A percentile compares a stretch with the other conserved stretches of the same genome.
Conservation (phyloP, 2,888 invertebrate genomes). For the Mesorhabditis spiculigera region DNA sequence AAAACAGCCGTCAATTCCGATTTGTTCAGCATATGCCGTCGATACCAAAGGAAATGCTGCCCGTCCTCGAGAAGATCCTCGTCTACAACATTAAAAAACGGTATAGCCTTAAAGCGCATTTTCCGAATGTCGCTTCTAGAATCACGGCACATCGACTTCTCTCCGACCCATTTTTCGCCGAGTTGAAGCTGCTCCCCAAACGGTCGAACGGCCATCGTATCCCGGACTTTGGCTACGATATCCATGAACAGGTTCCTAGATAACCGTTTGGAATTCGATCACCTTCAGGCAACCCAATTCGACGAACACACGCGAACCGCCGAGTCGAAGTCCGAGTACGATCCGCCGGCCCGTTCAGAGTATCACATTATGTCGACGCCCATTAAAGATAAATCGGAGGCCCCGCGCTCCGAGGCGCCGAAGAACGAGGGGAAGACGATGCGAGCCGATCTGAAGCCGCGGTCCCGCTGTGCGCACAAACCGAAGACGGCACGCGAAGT, state of each 20-base stretch:
- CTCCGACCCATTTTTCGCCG: not conserved
- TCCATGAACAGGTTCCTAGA: not conserved
- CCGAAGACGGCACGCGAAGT: too few species aligned
- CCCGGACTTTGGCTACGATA: not conserved
- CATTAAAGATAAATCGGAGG: too few species aligned
- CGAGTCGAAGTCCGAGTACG: too few species aligned
- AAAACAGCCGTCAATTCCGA: not conserved
- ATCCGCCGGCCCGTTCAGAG: too few species aligned
- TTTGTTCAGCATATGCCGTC: not conserved
- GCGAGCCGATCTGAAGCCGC: too few species aligned
- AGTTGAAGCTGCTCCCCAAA: not conserved
- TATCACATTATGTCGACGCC: too few species aligned
- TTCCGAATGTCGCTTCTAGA: not conserved
- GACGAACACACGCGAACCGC: too few species aligned
- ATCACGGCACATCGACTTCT: not conserved
- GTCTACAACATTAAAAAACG: conserved; percentile 1
- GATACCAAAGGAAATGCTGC: not conserved
- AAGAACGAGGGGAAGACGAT: too few species aligned
- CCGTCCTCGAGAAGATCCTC: not conserved
- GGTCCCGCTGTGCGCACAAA: too few species aligned
- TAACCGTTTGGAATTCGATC: too few species aligned
- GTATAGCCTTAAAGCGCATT: not conserved
- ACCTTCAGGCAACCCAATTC: too few species aligned
- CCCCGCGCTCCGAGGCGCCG: too few species aligned
- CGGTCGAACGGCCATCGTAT: not conserved